These are phyloP conservation scores for Microcebus lehilahytsara DNA, from an alignment of 2,113 vertebrate species.

Conservation along the genomic window DNA sequence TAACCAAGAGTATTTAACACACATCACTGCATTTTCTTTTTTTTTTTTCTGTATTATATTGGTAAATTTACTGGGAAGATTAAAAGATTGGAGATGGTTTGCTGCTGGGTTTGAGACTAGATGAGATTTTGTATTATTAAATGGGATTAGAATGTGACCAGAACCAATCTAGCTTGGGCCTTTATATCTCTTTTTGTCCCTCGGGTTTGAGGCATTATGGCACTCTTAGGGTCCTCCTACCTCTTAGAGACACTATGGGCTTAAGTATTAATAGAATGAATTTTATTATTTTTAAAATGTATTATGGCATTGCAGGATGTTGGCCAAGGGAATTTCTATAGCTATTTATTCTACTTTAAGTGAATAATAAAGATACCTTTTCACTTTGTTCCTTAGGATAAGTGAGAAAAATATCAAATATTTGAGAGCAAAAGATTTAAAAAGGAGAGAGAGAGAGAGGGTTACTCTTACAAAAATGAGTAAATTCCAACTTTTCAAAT, in stretches of 20 bases:
- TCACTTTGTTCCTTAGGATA: neutral
- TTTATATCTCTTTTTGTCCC: neutral
- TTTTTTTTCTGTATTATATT: neutral
- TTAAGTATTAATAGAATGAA: neutral
- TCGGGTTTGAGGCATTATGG: neutral
- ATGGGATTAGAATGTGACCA: neutral
- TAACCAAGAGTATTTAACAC: neutral
- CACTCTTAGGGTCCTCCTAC: neutral
- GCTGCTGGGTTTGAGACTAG: neutral
- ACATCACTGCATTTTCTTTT: neutral
- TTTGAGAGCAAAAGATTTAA: neutral
- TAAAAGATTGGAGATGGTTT: neutral
- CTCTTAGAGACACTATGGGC: neutral
- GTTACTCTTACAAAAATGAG: neutral
- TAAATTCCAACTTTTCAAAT: neutral
- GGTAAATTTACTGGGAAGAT: neutral
- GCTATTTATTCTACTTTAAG: neutral
- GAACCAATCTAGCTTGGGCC: neutral
- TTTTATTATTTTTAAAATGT: neutral
- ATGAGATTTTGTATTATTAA: neutral
- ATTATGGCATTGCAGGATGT: neutral
- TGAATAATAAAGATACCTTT: constrained; percentile 22
- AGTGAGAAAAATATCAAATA: neutral
- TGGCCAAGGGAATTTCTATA: neutral
- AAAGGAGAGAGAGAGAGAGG: neutral